Conservation (phyloP, 2,888 invertebrate species). For the Leptopilina syphax region DNA sequence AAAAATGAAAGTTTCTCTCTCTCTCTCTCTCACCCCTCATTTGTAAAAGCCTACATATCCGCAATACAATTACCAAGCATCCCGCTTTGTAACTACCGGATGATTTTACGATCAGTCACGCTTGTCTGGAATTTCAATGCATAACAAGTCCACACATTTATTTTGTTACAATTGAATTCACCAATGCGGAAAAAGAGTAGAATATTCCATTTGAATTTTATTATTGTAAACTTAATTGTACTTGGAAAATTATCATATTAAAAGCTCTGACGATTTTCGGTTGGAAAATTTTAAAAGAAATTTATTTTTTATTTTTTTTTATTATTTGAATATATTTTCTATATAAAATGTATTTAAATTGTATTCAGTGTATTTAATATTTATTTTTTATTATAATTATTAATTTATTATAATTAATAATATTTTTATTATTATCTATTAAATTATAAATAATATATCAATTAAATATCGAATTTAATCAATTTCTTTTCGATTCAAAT, state of each 20-base stretch:
- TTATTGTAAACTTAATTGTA: slow-evolving; percentile 17
- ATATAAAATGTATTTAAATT: too few species aligned
- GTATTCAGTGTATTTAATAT: too few species aligned
- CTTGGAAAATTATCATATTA: neutral
- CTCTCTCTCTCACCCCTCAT: slow-evolving; percentile 6
- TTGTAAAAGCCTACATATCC: slow-evolving; percentile 30
- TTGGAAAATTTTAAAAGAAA: too few species aligned
- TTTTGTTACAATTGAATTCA: slow-evolving; percentile 36
- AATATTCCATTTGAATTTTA: slow-evolving; percentile 3
- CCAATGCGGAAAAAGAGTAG: neutral
- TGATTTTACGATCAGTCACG: slow-evolving; percentile 40
- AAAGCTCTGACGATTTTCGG: neutral
- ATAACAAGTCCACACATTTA: slow-evolving; percentile 36
- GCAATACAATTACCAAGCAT: slow-evolving; percentile 35
- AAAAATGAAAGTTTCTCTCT: slow-evolving; percentile 26
- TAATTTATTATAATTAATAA: too few species aligned
- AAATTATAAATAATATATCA: too few species aligned
- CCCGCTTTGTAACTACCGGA: slow-evolving; percentile 32
- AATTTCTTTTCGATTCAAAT: too few species aligned
- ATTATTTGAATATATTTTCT: too few species aligned
- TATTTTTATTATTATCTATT: too few species aligned
- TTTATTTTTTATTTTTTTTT: too few species aligned
- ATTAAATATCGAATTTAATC: too few species aligned
- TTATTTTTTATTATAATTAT: too few species aligned
- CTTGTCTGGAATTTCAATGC: slow-evolving; percentile 41